A percentile compares a stretch with the other conserved stretches of the same genome.
phyloP scores from a whole-genome alignment of 2,113 vertebrate species.

The Scopus umbretta region DNA sequence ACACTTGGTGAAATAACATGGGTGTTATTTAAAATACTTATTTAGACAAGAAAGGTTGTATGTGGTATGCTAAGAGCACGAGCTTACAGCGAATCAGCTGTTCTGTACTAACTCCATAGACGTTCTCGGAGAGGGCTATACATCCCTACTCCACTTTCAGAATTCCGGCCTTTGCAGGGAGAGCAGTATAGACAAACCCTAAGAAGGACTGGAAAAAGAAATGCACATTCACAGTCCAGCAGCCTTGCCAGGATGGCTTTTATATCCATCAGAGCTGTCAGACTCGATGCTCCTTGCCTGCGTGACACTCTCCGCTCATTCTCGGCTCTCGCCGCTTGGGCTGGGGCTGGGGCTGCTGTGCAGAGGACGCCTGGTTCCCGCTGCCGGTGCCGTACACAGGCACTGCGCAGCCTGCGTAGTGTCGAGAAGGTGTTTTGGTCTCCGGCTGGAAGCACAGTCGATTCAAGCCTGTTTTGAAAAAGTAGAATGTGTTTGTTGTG shows the following conservation, averaged over 20 bases:
- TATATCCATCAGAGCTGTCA: neutral
- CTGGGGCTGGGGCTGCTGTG: neutral
- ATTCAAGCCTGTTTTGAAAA: neutral
- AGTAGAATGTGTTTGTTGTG: neutral
- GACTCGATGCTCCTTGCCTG: neutral
- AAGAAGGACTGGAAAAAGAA: neutral
- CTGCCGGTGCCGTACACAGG: accelerated
- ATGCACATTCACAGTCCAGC: neutral
- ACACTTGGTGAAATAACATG: neutral
- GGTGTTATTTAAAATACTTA: neutral
- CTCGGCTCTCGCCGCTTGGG: accelerated
- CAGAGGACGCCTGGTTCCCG: accelerated
- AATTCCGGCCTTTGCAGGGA: neutral
- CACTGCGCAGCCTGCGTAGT: accelerated
- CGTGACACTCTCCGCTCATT: accelerated
- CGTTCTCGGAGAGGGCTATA: neutral
- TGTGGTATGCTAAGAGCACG: neutral
- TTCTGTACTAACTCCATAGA: neutral
- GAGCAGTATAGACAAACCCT: neutral
- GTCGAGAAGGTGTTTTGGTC: neutral
- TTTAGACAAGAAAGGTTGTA: neutral
- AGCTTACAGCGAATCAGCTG: neutral
- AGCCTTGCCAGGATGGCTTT: neutral
- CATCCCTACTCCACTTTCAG: neutral
- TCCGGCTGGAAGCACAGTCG: neutral